These are phyloP conservation scores for Drosophila mulleri DNA, from an alignment of 2,888 invertebrate genomes.

Conservation along the genomic window DNA sequence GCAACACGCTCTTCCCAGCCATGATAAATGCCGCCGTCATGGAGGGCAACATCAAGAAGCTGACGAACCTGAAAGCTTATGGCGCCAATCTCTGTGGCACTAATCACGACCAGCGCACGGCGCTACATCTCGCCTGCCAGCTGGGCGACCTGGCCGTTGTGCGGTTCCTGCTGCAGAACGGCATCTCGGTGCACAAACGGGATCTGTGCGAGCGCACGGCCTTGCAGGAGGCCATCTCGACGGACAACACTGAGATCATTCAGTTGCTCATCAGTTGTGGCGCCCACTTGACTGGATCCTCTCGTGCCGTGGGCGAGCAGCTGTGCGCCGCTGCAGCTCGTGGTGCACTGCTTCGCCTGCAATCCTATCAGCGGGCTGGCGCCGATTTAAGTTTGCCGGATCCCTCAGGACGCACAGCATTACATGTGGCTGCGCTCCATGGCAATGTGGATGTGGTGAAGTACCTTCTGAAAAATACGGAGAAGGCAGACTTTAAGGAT, in stretches of 20 bases:
- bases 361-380: conserved; percentile 89
- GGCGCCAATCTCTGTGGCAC: conserved; percentile 91
- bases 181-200: conserved; percentile 92
- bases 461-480: conserved; percentile 86
- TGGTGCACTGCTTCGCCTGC: conserved; percentile 87
- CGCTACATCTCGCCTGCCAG: conserved; percentile 92
- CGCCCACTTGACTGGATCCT: conserved; percentile 89
- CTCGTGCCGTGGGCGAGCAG: conserved; percentile 88
- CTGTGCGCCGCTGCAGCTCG: conserved; percentile 89
- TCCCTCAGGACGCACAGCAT: conserved; percentile 88
- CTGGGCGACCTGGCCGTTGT: conserved; percentile 90
- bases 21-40: conserved; percentile 89
- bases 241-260: conserved; percentile 88
- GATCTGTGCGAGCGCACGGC: conserved; percentile 90
- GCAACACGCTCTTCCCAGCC: conserved; percentile 89
- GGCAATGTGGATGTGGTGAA: conserved; percentile 86
- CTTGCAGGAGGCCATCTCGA: conserved; percentile 89
- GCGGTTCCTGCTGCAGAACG: conserved; percentile 90
- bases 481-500: conserved; percentile 85
- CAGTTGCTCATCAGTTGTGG: conserved; percentile 90
- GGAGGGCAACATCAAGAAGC: conserved; percentile 86
- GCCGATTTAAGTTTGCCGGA: conserved; percentile 88
- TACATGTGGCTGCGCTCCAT: conserved; percentile 89
- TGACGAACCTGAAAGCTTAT: conserved; percentile 85
- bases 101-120: conserved; percentile 91